phyloP scores from a whole-genome alignment of 2,888 invertebrate genomes.

The Aleiodes leptofemur region DNA sequence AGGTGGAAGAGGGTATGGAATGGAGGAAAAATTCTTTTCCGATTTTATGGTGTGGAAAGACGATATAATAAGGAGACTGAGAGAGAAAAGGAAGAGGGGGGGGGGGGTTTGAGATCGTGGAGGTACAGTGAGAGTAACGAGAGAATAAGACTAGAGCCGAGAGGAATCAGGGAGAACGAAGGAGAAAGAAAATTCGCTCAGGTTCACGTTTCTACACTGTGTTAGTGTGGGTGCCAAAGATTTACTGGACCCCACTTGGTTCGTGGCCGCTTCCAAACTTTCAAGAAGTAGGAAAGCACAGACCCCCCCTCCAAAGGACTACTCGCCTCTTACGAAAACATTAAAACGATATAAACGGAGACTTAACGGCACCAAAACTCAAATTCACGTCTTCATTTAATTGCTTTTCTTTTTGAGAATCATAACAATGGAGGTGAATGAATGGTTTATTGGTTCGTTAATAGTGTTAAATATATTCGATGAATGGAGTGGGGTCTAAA shows the following conservation, averaged over 20 bases:
- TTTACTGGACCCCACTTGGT: conserved; percentile 69
- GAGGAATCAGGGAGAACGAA: conserved; percentile 50
- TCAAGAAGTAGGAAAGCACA: conserved; percentile 51
- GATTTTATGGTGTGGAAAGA: conserved; percentile 76
- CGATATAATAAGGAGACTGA: conserved; percentile 75
- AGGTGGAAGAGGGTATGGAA: conserved; percentile 53
- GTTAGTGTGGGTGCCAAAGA: conserved; percentile 62
- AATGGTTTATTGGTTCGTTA: too few relatives aligned
- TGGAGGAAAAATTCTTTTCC: conserved; percentile 73
- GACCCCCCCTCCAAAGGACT: conserved; percentile 15
- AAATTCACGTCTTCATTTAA: conserved; percentile 34
- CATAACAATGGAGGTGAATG: too few relatives aligned
- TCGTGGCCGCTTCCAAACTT: conserved; percentile 69
- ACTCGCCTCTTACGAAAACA: conserved; percentile 57
- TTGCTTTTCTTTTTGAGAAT: conserved; percentile 20
- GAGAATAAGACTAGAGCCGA: conserved; percentile 73
- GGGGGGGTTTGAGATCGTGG: conserved; percentile 48
- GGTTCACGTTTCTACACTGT: conserved; percentile 33
- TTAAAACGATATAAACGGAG: conserved; percentile 66
- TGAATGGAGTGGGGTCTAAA: too few relatives aligned
- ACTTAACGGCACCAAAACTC: conserved; percentile 46
- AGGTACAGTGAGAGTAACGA: conserved; percentile 73
- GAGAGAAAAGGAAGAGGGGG: conserved; percentile 40
- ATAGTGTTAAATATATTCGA: too few relatives aligned
- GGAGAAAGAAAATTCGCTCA: conserved; percentile 45